Evolutionary conservation across 2,113 vertebrate species (phyloP).

Genomic region (Malurus elegans): DNA sequence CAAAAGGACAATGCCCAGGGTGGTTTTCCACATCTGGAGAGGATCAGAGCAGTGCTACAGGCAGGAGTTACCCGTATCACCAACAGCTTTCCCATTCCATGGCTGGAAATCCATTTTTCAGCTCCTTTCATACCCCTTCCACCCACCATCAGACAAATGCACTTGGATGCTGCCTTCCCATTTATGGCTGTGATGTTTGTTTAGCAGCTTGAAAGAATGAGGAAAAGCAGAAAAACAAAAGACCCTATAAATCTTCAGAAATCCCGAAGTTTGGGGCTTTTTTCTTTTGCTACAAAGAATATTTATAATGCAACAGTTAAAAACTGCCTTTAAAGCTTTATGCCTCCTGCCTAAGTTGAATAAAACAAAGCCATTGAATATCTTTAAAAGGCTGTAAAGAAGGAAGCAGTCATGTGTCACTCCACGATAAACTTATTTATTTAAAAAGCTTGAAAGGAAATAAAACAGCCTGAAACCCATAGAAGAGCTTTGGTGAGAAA

Average conservation of each 20-base stretch:
- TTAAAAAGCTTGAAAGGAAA: neutral
- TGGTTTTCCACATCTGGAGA: neutral
- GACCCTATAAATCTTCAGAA: neutral
- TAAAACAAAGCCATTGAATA: neutral
- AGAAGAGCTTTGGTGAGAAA: neutral
- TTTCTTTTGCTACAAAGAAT: neutral
- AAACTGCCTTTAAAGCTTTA: neutral
- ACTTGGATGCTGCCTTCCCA: neutral
- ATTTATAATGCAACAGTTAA: neutral
- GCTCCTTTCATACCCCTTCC: neutral
- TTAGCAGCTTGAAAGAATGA: neutral
- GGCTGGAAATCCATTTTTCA: neutral
- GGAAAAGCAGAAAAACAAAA: neutral
- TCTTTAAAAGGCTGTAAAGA: neutral
- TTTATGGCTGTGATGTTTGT: neutral
- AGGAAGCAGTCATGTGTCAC: neutral
- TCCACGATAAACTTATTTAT: neutral
- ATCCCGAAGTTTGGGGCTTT: neutral
- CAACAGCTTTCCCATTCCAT: neutral
- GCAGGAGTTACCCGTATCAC: neutral
- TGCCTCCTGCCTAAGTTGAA: neutral
- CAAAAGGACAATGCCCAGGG: neutral
- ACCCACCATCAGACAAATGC: neutral
- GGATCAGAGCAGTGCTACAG: neutral
- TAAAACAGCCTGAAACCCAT: neutral